These are phyloP conservation scores for Polypterus senegalus DNA, from an alignment of 2,113 vertebrate genomes.

Conservation along the genomic window DNA sequence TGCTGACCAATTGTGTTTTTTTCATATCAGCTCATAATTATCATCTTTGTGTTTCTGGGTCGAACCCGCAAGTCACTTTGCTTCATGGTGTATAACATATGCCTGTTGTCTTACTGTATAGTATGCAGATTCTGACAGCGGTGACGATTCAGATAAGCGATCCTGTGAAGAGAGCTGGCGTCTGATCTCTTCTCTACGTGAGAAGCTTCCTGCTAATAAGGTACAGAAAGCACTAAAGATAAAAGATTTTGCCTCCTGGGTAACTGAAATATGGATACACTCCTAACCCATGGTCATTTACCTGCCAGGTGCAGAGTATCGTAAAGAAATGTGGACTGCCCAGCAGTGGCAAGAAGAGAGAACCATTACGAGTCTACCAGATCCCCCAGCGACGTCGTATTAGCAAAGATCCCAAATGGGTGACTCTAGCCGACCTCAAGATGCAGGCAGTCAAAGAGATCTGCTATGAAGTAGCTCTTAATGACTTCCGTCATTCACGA, in stretches of 20 bases:
- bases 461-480: slow-evolving; percentile 61
- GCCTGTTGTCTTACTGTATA: slow-evolving; percentile 8
- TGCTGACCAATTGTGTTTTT: too few species aligned
- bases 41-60: too few species aligned
- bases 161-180: slow-evolving; percentile 83
- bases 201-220: slow-evolving; percentile 68
- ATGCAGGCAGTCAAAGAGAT: slow-evolving; percentile 52
- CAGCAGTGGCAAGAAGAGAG: slow-evolving; percentile 70
- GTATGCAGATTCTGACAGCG: slow-evolving; percentile 75
- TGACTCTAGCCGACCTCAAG: slow-evolving; percentile 59
- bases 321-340: slow-evolving; percentile 73
- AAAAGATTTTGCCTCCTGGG: too few species aligned
- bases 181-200: slow-evolving; percentile 68
- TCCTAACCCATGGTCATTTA: background rate
- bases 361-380: slow-evolving; percentile 65
- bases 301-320: slow-evolving; percentile 61
- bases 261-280: background rate
- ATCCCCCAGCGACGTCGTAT: slow-evolving; percentile 71
- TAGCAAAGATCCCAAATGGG: slow-evolving; percentile 62
- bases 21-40: too few species aligned
- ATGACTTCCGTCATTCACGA: slow-evolving; percentile 68
- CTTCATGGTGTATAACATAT: too few species aligned
- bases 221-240: slow-evolving; percentile 12
- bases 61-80: too few species aligned
- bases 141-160: slow-evolving; percentile 75